phyloP scores from a whole-genome alignment of 2,888 invertebrate genomes.

The Rhamnusium bicolor region DNA sequence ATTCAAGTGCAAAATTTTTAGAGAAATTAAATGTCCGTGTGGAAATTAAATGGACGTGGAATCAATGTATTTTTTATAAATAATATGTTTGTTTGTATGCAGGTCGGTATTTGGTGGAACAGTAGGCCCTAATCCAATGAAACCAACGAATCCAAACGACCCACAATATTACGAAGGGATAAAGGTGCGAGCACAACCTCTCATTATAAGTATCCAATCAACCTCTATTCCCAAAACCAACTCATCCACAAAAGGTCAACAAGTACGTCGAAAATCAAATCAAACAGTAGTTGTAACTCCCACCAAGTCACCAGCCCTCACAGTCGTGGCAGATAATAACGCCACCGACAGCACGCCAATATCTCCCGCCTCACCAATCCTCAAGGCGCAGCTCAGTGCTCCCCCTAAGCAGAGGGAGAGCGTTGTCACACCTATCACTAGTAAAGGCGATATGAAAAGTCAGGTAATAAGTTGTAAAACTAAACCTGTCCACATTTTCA shows the following conservation, averaged over 20 bases:
- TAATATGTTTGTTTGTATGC: slow-evolving; percentile 45
- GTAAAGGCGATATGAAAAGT: slow-evolving; percentile 72
- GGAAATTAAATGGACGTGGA: neutral
- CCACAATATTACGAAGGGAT: slow-evolving; percentile 82
- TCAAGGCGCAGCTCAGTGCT: slow-evolving; percentile 88
- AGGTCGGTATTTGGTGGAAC: slow-evolving; percentile 88
- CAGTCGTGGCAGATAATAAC: slow-evolving; percentile 51
- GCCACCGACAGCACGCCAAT: slow-evolving; percentile 63
- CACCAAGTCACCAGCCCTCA: slow-evolving; percentile 39
- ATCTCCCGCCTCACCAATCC: slow-evolving; percentile 84
- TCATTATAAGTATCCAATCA: slow-evolving; percentile 71
- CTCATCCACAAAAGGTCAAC: slow-evolving; percentile 48
- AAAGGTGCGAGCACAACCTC: slow-evolving; percentile 77
- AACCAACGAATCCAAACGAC: slow-evolving; percentile 72
- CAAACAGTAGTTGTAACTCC: slow-evolving; percentile 42
- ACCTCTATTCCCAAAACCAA: slow-evolving; percentile 45
- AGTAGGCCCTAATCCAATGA: slow-evolving; percentile 85
- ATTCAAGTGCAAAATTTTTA: too few relatives aligned
- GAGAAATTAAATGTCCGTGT: neutral
- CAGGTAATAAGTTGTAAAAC: slow-evolving; percentile 71
- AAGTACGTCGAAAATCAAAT: slow-evolving; percentile 53
- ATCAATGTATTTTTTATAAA: neutral
- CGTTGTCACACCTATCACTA: slow-evolving; percentile 64
- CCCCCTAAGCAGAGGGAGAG: slow-evolving; percentile 73
- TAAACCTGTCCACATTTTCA: slow-evolving; percentile 24